A percentile compares a stretch with the other conserved stretches of the same genome.
These are phyloP conservation scores for Perithous albicinctus DNA, from an alignment of 2,888 invertebrate species.

Conservation along the genomic window DNA sequence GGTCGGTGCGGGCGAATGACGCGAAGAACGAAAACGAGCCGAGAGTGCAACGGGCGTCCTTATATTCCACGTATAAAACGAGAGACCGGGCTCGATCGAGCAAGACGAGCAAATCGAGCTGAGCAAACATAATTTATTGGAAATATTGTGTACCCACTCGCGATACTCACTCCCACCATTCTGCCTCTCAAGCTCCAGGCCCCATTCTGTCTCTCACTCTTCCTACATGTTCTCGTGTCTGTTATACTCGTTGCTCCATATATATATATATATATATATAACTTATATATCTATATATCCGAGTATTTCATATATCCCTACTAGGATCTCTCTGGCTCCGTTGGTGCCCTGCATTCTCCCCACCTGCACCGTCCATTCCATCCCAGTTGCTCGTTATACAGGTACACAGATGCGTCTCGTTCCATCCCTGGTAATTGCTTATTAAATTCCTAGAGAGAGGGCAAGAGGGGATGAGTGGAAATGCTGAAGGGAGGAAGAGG, in stretches of 20 bases:
- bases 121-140: slow-evolving; percentile 78
- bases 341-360: slow-evolving; percentile 22
- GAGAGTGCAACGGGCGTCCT: slow-evolving; percentile 41
- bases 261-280: too few relatives aligned
- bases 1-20: slow-evolving; percentile 26
- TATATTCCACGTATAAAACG: slow-evolving; percentile 31
- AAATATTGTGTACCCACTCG: slow-evolving; percentile 84
- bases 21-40: slow-evolving; percentile 16
- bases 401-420: slow-evolving; percentile 81
- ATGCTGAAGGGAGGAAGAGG: slow-evolving; percentile 12
- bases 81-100: slow-evolving; percentile 26
- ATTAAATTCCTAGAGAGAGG: slow-evolving; percentile 80
- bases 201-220: neutral
- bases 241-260: neutral
- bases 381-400: slow-evolving; percentile 73
- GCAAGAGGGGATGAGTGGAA: slow-evolving; percentile 37
- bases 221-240: slow-evolving; percentile 9
- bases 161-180: slow-evolving; percentile 63
- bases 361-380: slow-evolving; percentile 52
- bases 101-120: slow-evolving; percentile 71
- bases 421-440: slow-evolving; percentile 82
- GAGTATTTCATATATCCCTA: slow-evolving; percentile 14
- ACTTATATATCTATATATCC: slow-evolving; percentile 22
- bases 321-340: neutral
- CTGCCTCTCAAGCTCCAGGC: slow-evolving; percentile 39